phyloP scores from a whole-genome alignment of 2,113 vertebrate species.

The Leiothrix lutea region DNA sequence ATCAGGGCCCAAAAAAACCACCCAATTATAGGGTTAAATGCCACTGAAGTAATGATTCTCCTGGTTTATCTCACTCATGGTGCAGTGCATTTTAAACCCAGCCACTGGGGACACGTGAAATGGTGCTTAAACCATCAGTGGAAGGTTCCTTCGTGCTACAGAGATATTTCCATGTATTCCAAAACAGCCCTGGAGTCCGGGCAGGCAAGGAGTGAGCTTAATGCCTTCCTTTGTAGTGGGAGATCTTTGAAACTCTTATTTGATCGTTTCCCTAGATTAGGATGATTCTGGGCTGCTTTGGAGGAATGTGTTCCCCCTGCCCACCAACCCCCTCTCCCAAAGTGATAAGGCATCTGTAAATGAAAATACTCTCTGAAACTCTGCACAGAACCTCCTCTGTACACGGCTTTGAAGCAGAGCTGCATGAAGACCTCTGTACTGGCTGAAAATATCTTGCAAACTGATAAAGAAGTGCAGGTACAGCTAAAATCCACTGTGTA shows the following conservation, averaged over 20 bases:
- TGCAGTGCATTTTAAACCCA: not conserved
- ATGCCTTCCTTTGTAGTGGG: conserved; percentile 64
- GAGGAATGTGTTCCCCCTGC: conserved; percentile 47
- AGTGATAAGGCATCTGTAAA: conserved; percentile 77
- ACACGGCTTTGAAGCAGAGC: conserved; percentile 72
- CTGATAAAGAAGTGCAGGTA: conserved; percentile 73
- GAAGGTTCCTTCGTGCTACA: not conserved
- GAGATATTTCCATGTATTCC: conserved; percentile 3
- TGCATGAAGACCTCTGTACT: conserved; percentile 62
- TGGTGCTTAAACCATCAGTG: conserved; percentile 13
- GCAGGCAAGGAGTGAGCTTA: conserved; percentile 32
- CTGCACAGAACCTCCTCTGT: conserved; percentile 50
- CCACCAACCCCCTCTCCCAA: not conserved
- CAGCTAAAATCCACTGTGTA: conserved; percentile 69
- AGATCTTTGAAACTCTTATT: conserved; percentile 69
- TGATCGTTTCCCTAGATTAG: conserved; percentile 66
- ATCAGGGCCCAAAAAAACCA: not conserved
- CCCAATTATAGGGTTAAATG: conserved; percentile 21
- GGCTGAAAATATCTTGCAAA: conserved; percentile 68
- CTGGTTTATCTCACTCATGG: not conserved
- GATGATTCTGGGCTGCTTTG: conserved; percentile 34
- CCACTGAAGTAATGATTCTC: conserved; percentile 1
- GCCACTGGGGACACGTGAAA: not conserved
- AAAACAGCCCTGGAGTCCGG: conserved; percentile 13
- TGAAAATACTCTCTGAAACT: conserved; percentile 71